phyloP scores from a whole-genome alignment of 2,797 vertebrate genomes.

The Cetoscarus ocellatus region DNA sequence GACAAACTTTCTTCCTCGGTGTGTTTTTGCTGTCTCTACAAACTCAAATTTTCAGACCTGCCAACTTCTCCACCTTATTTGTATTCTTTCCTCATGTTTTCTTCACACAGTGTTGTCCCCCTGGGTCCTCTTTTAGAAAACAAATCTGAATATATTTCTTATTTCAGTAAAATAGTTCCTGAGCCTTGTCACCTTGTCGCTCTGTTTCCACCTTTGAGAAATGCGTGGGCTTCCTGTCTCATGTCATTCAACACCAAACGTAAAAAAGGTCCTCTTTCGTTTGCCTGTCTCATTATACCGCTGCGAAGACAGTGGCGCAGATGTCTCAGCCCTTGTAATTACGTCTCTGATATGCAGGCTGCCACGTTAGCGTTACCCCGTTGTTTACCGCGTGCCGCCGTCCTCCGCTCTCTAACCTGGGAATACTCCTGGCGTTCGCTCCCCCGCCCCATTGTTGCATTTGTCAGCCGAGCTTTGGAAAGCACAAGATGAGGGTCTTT shows the following conservation, averaged over 20 bases:
- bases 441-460: constrained; percentile 25
- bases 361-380: constrained; percentile 25
- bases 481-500: constrained; percentile 29
- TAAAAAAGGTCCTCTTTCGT: constrained; percentile 10
- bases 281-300: constrained; percentile 29
- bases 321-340: constrained; percentile 53
- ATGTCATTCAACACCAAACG: constrained; percentile 19
- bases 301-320: constrained; percentile 38
- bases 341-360: constrained; percentile 30
- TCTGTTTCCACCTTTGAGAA: constrained; percentile 18
- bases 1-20: too few species aligned
- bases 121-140: constrained; percentile 3
- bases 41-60: background rate
- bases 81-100: constrained; percentile 13
- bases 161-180: constrained; percentile 9
- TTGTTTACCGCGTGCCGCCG: constrained; percentile 28
- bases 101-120: background rate
- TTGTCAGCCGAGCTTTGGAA: constrained; percentile 40
- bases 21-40: too few species aligned
- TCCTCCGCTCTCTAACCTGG: constrained; percentile 23
- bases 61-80: background rate
- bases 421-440: constrained; percentile 30
- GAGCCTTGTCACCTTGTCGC: background rate
- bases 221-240: constrained; percentile 13
- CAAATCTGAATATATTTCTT: constrained; percentile 11